Evolutionary conservation across 2,113 vertebrate species (phyloP), one percentile per base, ranked within the genome.

Genomic region (Corythoichthys haematopterus): DNA sequence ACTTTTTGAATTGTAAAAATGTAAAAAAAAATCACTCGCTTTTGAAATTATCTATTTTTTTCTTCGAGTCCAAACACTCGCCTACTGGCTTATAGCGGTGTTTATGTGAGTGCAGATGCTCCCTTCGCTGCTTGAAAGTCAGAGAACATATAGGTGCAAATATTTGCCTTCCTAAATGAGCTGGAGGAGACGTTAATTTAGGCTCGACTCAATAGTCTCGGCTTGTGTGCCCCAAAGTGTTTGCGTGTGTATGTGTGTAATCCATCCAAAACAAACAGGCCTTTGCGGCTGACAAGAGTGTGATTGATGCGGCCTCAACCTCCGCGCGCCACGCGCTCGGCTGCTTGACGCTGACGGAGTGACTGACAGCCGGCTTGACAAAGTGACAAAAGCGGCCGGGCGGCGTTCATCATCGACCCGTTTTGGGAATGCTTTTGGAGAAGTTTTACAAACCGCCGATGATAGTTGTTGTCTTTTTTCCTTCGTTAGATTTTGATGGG

Each of bases 301-400:
- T 85, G 85, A 84, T 78, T 75, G 84, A 87, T 82, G 77, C 52
- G 1, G n/a, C 52, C n/a, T 77, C 64, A 57, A 45, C 71, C 66
- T 77, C 64, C 74, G 20, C 62, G 61, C 60, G n/a, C 66, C 59
- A 74, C 75, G 78, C 60, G 71, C 60, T 56, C 37, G 65, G 71
- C 69, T 37, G 70, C 55, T 75, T 28, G 84, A 81, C 80, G 74
- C 37, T 85, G 85, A 87, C 75, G 65, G 75, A 84, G 75, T 74
- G 85, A 84, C 67, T 80, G 85, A 85, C 84, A 56, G 78, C 70
- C 15, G 56, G 70, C 76, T 43, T 77, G 84, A 84, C 83, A 70
- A 68, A 83, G 75, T 75, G 81, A 84, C 83, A 86, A 78, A 81
- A 51, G 72, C 51, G 37, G 62, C 68, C 53, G 64, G 76, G 73